A percentile compares a stretch with the other conserved stretches of the same genome.
These are phyloP conservation scores for Hypercompe scribonia DNA, from an alignment of 2,888 invertebrate genomes.

Conservation along the genomic window DNA sequence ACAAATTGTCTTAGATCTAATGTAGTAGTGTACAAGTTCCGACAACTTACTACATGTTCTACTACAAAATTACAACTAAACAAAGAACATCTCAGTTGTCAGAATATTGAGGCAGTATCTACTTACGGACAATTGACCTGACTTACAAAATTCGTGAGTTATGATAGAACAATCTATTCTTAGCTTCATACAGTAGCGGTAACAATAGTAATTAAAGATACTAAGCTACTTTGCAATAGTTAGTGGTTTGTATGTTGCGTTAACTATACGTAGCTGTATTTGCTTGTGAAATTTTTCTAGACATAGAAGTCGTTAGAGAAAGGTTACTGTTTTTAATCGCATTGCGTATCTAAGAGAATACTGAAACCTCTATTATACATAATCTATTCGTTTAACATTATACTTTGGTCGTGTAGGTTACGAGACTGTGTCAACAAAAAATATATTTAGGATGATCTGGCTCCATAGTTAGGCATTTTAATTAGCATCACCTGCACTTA, in stretches of 20 bases:
- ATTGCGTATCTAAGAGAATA: background rate
- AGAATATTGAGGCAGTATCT: background rate
- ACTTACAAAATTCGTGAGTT: conserved; percentile 10
- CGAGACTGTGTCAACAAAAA: background rate
- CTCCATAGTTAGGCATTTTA: background rate
- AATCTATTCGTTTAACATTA: background rate
- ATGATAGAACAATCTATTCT: conserved; percentile 12
- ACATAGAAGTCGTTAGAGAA: background rate
- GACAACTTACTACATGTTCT: background rate
- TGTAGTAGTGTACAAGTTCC: fast-evolving
- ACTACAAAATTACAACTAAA: background rate
- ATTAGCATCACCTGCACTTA: too few species aligned
- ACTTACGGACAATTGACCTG: conserved; percentile 1
- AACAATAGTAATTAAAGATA: conserved; percentile 23
- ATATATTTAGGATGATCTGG: background rate
- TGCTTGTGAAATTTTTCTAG: conserved; percentile 8
- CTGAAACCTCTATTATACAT: background rate
- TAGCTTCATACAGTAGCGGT: conserved; percentile 6
- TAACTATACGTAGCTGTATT: conserved; percentile 6
- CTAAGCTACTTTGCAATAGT: conserved; percentile 16
- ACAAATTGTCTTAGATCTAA: background rate
- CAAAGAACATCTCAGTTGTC: background rate
- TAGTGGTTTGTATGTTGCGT: conserved; percentile 2
- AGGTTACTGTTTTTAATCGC: background rate
- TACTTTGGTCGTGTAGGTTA: background rate